These are phyloP conservation scores for Gymnocephalus cernua DNA, from an alignment of 2,113 vertebrate species.

Conservation along the genomic window DNA sequence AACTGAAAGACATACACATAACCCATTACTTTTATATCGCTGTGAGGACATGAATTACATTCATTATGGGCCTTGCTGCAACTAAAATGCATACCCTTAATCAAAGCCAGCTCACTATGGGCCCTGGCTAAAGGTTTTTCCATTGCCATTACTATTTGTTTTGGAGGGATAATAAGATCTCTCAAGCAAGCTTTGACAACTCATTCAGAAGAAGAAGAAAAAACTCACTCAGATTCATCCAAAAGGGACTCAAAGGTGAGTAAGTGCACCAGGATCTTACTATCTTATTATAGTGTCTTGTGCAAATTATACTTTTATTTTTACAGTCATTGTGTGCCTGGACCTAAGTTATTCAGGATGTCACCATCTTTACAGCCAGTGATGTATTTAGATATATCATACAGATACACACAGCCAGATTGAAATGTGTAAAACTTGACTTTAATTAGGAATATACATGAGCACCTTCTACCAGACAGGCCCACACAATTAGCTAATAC, in stretches of 20 bases:
- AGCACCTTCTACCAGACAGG: neutral
- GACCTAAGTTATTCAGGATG: neutral
- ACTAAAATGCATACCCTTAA: neutral
- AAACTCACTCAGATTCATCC: neutral
- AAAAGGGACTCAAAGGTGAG: neutral
- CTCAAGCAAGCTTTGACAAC: neutral
- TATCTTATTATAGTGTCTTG: neutral
- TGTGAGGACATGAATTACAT: neutral
- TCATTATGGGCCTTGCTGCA: neutral
- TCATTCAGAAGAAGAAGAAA: neutral
- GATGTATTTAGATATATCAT: neutral
- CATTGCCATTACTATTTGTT: too few relatives aligned
- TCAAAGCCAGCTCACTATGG: neutral
- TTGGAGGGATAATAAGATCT: neutral
- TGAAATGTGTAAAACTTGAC: neutral
- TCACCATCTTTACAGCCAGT: neutral
- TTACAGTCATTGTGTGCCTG: neutral
- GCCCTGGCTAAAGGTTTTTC: too few relatives aligned
- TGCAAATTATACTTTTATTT: neutral
- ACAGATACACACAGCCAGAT: neutral
- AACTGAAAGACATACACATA: slow-evolving; percentile 83
- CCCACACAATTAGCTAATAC: neutral
- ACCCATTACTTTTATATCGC: neutral
- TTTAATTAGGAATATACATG: neutral
- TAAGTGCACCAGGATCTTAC: neutral